Evolutionary conservation across 1,140 invertebrate genomes (phyloP).

Genomic region (Mactra quadrangularis): DNA sequence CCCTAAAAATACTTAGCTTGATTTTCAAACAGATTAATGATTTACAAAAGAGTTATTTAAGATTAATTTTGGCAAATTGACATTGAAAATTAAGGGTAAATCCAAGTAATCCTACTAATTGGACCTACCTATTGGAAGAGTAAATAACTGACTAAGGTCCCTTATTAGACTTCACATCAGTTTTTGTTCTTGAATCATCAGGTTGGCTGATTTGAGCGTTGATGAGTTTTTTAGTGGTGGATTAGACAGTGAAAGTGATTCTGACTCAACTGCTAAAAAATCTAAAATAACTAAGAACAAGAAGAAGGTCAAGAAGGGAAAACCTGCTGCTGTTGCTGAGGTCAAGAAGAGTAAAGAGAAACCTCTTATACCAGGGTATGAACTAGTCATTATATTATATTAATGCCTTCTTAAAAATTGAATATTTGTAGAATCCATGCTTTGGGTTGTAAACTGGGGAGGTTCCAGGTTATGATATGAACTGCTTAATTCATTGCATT

Average conservation of each 20-base stretch:
- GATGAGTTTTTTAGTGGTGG: constrained; percentile 69
- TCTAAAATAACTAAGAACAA: constrained; percentile 14
- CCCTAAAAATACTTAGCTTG: too few relatives aligned
- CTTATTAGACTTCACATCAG: not conserved
- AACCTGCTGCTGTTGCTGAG: not conserved
- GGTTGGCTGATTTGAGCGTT: constrained; percentile 69
- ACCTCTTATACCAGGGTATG: not conserved
- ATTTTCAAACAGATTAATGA: too few relatives aligned
- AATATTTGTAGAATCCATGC: not conserved
- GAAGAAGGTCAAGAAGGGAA: constrained; percentile 7
- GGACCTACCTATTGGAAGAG: not conserved
- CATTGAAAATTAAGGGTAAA: not conserved
- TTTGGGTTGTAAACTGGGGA: not conserved
- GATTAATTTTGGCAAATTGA: not conserved
- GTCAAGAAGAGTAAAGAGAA: not conserved
- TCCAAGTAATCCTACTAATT: not conserved
- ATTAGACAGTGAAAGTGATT: constrained; percentile 59
- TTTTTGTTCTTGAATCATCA: constrained; percentile 57
- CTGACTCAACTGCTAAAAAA: constrained; percentile 38
- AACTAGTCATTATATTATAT: not conserved
- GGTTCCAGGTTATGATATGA: not conserved
- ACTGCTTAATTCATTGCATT: too few relatives aligned
- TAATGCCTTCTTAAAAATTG: not conserved
- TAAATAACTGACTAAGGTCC: too few relatives aligned
- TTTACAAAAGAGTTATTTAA: not conserved